Evolutionary conservation across 2,797 vertebrate genomes (phyloP).

Genomic region (Tamandua tetradactyla): DNA sequence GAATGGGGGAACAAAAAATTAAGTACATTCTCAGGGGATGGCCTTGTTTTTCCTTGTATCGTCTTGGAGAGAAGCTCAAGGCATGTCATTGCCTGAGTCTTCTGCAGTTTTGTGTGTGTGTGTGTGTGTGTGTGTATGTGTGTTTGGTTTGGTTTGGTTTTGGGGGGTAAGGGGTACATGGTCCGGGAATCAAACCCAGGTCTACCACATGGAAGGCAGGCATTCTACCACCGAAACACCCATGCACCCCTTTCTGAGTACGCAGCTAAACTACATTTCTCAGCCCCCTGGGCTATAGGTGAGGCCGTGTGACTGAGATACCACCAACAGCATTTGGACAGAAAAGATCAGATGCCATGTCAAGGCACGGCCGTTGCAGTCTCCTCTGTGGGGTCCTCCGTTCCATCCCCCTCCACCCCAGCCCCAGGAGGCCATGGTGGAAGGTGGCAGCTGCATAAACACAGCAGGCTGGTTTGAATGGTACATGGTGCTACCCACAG

Average conservation of each 20-base stretch:
- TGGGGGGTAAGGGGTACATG: no score
- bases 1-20: not conserved
- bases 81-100: accelerated
- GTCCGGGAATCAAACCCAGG: no score
- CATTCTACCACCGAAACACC: no score
- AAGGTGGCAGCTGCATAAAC: accelerated
- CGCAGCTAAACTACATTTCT: not conserved
- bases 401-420: no score
- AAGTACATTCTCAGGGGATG: accelerated
- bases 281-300: not conserved
- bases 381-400: not conserved
- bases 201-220: no score
- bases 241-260: not conserved
- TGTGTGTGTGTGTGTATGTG: no score
- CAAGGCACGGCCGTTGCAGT: accelerated
- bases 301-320: not conserved
- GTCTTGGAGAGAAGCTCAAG: not conserved
- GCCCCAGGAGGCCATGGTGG: not conserved
- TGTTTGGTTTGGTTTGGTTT: no score
- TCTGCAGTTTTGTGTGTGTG: no score
- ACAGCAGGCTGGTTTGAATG: accelerated
- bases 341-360: not conserved
- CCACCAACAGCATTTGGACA: not conserved
- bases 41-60: not conserved
- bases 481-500: not conserved